A percentile compares a stretch with the other conserved stretches of the same genome.
Conservation (phyloP, 2,888 invertebrate genomes). For the Tridacna crocea region DNA sequence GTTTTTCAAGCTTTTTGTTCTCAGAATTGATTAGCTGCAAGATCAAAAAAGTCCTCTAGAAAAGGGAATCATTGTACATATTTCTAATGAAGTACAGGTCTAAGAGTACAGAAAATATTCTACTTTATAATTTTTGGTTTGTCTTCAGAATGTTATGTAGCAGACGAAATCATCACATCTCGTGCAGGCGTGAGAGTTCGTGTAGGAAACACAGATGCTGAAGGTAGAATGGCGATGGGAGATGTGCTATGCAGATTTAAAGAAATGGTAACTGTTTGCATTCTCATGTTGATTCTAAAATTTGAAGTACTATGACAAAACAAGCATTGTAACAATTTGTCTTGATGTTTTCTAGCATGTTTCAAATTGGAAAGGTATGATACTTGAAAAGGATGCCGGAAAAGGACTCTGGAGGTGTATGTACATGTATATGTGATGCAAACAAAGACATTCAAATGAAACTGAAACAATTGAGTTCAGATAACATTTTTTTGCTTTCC, state of each 20-base stretch:
- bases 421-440: no score
- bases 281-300: no score
- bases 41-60: neutral
- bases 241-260: constrained; percentile 92
- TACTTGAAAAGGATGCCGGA: no score
- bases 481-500: no score
- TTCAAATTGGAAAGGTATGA: no score
- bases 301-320: no score
- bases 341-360: no score
- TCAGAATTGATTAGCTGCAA: neutral
- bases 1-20: neutral
- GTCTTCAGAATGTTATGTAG: constrained; percentile 90
- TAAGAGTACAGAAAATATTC: neutral
- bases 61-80: neutral
- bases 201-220: constrained; percentile 97
- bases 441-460: no score
- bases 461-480: no score
- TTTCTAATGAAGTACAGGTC: neutral
- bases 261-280: constrained; percentile 76
- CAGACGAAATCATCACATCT: constrained; percentile 94
- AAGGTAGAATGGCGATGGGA: constrained; percentile 96
- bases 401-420: no score
- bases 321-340: no score
- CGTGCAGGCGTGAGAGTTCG: constrained; percentile 93
- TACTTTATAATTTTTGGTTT: neutral